Evolutionary conservation across 1,140 invertebrate species (phyloP), one percentile per base, ranked within the genome.

Genomic region (Cheumatopsyche charites): DNA sequence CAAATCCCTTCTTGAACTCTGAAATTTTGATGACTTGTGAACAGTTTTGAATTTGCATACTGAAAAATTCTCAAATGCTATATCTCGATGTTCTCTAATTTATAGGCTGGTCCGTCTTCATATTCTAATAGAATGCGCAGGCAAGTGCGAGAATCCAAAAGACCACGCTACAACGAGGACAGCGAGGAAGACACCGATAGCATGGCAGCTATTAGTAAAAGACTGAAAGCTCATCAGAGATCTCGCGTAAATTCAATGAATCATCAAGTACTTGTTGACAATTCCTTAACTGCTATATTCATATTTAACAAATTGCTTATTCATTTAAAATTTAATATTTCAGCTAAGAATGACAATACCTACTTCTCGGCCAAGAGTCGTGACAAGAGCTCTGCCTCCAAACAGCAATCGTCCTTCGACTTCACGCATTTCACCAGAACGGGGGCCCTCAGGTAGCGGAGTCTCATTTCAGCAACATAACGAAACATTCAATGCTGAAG

Each of bases 161-260:
- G 87, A 17, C 85, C 86, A 2, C 83, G 82, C 6, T 90, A 90
- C 77, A 89, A 89, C 77, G 88, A 90, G 77, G 87, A 90, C 75
- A 88, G 87, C 73, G 86, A 86, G 73, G 88, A 89, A 74, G 87
- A 90, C 75, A 52, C 19, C 74, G 87, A 90, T 76, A 86, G 84
- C 43, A 83, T 83, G 49, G 81, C 81, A 12, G 80, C 80, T 73
- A 84, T 83, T 79, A 83, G 81, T 78, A 83, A 83, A 78, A 76
- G 82, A 1, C 65, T 77, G 72, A 80, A 79, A 70, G 79, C 78
- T 67, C 79, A 78, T 65, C 77, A 78, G 67, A 73, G 76, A n/a
- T 77, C 77, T n/a, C 76, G 77, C 73, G 73, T 75, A 3, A 77
- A 75, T 11, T 62, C 73, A n/a, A 70, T 70, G 12, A 58, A 45